A percentile compares a stretch with the other conserved stretches of the same genome.
phyloP scores from a whole-genome alignment of 1,140 invertebrate species.

The Mactra quadrangularis region DNA sequence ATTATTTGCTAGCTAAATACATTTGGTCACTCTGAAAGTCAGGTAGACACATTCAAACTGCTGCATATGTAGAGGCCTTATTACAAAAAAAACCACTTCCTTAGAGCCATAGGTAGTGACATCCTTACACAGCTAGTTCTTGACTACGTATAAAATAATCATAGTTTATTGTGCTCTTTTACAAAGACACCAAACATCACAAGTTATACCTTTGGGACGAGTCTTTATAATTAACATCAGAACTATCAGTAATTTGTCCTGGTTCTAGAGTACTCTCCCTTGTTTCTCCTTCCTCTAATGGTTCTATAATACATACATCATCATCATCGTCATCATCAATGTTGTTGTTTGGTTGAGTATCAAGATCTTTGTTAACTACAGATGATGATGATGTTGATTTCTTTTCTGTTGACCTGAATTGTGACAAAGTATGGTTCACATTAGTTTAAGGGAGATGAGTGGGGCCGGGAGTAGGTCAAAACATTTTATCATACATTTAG shows the following conservation, averaged over 20 bases:
- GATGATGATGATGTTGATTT: not conserved
- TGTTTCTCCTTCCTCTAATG: conserved; percentile 43
- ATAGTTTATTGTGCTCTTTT: not conserved
- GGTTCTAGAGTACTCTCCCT: conserved; percentile 57
- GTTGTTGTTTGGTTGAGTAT: too few relatives aligned
- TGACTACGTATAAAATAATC: not conserved
- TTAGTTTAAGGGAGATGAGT: too few relatives aligned
- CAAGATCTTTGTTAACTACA: not conserved
- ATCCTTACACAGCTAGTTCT: not conserved
- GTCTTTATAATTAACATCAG: conserved; percentile 16
- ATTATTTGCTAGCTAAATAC: too few relatives aligned
- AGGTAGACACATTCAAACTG: too few relatives aligned
- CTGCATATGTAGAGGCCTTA: too few relatives aligned
- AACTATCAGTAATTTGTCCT: conserved; percentile 48
- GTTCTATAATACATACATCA: not conserved
- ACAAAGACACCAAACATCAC: too few relatives aligned
- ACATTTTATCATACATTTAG: too few relatives aligned
- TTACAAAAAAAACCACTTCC: not conserved
- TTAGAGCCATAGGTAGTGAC: not conserved
- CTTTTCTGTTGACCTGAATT: conserved; percentile 2
- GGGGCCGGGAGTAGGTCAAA: too few relatives aligned
- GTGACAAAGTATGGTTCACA: not conserved
- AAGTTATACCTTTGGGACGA: not conserved
- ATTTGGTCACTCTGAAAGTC: too few relatives aligned
- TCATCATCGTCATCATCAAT: too few relatives aligned